Base-by-base conservation (phyloP, 2,797 vertebrate species). In the Chaunax sp. region DNA sequence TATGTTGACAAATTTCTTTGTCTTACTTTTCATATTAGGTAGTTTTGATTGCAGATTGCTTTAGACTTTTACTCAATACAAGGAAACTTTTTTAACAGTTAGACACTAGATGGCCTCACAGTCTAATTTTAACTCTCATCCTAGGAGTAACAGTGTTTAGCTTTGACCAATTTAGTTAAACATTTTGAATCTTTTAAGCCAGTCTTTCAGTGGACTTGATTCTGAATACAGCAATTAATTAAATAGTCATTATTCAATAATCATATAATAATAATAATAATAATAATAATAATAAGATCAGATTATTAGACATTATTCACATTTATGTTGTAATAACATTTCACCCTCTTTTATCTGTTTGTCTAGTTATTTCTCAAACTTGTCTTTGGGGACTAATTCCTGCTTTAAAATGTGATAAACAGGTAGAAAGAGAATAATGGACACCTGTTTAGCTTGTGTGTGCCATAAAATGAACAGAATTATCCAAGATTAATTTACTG, bases 101-200 rank as follows among this genome's bases (percentile, higher is more conserved):
- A 40, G 13, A 15, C 10, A 41, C 78, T 81, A 93, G 87, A 80
- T 86, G 90, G 82, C 75, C 10, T 13, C 51, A 62, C 9, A 69
- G 57, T 46, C n/a, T 41, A 33, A 70, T 20, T 46, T 44, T 1
- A 25, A 50, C n/a, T 18, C 16, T 52, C 2, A 20, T 19, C 2
- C 1, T 3, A 5, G 19, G 7, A 2, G 7, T 23, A 15, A 22
- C 14, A 18, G n/a, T 10, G n/a, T 68, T 9, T 23, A 20, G 55
- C 13, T 46, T 37, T 53, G 33, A 35, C 44, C 41, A 38, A 22
- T n/a, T n/a, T n/a, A n/a, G n/a, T n/a, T n/a, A n/a, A n/a, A n/a
- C n/a, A n/a, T n/a, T n/a, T n/a, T 37, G 35, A 13, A 14, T 37
- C 3, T 37, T 37, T 12, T 16, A 15, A 15, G 14, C n/a, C 43